Base-by-base conservation (phyloP, 2,797 vertebrate genomes). In the Oophaga sylvatica region DNA sequence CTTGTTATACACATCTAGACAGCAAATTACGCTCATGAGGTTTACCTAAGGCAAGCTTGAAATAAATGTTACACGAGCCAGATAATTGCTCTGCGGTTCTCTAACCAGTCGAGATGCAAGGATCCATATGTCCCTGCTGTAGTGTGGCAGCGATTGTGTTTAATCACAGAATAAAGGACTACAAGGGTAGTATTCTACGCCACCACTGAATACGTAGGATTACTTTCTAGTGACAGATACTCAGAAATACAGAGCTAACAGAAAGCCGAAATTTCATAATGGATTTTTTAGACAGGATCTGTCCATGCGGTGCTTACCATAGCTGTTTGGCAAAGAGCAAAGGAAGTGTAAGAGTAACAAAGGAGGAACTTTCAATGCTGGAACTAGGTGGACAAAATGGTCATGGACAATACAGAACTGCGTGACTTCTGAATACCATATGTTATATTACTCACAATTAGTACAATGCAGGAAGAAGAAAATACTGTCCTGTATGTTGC, bases 61-160 rank as follows among this genome's bases (percentile, higher is more conserved):
- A 60, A 71, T 83, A 73, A 83, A 83, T 83, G 81, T 73, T 83
- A 59, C 81, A 83, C 81, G 22, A 83, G 68, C 68, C 75, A 45
- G 67, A 83, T 83, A 83, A 83, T 83, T 83, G 81, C 81, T 83
- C 68, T 84, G 70, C 8, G 82, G 68, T 84, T 84, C 70, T 84
- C 31, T 75, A 75, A 62, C 70, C 70, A 84, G 31, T 75, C 82
- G 75, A 5, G 56, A 73, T 84, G 57, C 48, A 75, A 84, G 70
- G 15, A 76, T 84, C 83, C 71, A 84, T 84, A 76, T 84, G 83
- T 62, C 70, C 71, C 31, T n/a, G 31, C 83, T 84, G 70, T 70
- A 84, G 31, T 76, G 35, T 20, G 83, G 31, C 57, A 19, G 31
- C 75, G 31, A 76, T 63, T 84, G 12, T 29, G 75, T 76, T 41